phyloP scores from a whole-genome alignment of 1,140 invertebrate genomes.

The Trinorchestia longiramus region DNA sequence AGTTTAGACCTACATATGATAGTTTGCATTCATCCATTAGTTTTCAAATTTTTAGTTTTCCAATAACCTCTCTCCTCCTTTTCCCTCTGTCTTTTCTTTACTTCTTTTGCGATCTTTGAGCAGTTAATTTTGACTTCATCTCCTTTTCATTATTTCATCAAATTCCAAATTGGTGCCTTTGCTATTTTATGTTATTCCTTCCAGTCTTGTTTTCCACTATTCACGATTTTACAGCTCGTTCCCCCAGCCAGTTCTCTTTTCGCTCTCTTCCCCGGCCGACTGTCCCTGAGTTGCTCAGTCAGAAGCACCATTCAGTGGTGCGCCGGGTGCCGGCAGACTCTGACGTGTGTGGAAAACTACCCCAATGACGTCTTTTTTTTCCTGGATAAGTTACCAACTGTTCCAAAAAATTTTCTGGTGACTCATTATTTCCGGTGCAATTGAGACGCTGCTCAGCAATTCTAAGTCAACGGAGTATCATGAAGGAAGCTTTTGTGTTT shows the following conservation, averaged over 20 bases:
- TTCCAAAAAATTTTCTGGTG: background rate
- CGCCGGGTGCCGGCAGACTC: constrained; percentile 11
- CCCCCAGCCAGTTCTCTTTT: background rate
- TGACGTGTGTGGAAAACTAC: background rate
- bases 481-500: background rate
- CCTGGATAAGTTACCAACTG: background rate
- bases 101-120: too few relatives aligned
- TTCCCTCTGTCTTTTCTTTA: too few relatives aligned
- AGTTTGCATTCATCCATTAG: too few relatives aligned
- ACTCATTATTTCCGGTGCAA: background rate
- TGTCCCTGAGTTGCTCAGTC: background rate
- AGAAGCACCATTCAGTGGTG: constrained; percentile 38
- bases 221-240: too few relatives aligned
- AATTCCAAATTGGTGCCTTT: too few relatives aligned
- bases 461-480: background rate
- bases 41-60: too few relatives aligned
- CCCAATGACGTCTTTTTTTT: background rate
- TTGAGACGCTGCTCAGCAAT: background rate
- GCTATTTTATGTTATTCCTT: too few relatives aligned
- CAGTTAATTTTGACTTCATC: too few relatives aligned
- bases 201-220: too few relatives aligned
- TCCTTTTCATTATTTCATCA: too few relatives aligned
- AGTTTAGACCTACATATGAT: too few relatives aligned
- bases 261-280: background rate
- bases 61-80: too few relatives aligned